phyloP scores from a whole-genome alignment of 2,113 vertebrate species.

The Catagonus wagneri region DNA sequence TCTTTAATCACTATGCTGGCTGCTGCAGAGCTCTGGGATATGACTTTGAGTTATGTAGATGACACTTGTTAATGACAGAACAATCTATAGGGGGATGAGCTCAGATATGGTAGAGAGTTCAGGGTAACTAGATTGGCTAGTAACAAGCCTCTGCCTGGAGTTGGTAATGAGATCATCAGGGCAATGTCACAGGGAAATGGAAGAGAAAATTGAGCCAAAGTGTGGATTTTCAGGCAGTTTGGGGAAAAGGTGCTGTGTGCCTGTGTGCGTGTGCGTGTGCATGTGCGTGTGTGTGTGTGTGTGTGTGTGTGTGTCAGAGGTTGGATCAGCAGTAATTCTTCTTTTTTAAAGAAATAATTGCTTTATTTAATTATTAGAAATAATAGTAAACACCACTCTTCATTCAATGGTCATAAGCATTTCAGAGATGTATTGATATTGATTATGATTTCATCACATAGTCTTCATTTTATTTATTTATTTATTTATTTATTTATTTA shows the following conservation, averaged over 20 bases:
- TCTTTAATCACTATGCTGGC: slow-evolving; percentile 59
- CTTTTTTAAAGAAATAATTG: slow-evolving; percentile 41
- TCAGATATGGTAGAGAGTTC: slow-evolving; percentile 21
- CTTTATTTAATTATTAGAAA: slow-evolving; percentile 69
- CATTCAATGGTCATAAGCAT: slow-evolving; percentile 52
- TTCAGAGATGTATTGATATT: slow-evolving; percentile 49
- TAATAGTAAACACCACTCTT: slow-evolving; percentile 65
- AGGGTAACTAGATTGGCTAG: slow-evolving; percentile 36
- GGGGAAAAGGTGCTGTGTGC: background rate
- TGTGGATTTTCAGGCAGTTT: slow-evolving; percentile 51
- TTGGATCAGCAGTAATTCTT: background rate
- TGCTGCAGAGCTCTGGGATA: slow-evolving; percentile 40
- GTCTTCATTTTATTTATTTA: background rate
- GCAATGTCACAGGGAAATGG: background rate
- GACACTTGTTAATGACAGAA: slow-evolving; percentile 51
- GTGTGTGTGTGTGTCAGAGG: background rate
- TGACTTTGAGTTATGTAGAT: slow-evolving; percentile 60
- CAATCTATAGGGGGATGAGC: slow-evolving; percentile 27
- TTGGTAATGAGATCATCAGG: slow-evolving; percentile 52
- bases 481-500: slow-evolving; percentile 7
- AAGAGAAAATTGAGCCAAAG: slow-evolving; percentile 49
- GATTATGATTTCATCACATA: background rate
- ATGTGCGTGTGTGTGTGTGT: background rate
- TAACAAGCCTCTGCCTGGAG: background rate
- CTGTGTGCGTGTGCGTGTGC: background rate